A percentile compares a stretch with the other conserved stretches of the same genome.
Conservation (phyloP, 1,140 invertebrate genomes). For the Aphelenchoides besseyi region DNA sequence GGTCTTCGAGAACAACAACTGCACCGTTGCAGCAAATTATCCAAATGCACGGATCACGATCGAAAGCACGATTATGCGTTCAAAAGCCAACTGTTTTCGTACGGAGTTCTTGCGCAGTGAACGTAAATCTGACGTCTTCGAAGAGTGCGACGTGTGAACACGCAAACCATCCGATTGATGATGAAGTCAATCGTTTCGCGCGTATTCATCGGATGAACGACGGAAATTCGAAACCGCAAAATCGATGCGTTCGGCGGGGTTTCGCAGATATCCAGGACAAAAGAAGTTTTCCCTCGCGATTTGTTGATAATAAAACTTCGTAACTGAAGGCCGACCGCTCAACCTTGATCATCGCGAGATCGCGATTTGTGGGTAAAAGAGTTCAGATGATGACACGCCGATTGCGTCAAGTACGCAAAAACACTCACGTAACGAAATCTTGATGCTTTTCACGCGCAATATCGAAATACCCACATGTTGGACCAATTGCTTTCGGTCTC, state of each 20-base stretch:
- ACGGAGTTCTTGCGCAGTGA: neutral
- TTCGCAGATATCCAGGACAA: neutral
- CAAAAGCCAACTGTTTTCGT: neutral
- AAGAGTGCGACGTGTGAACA: neutral
- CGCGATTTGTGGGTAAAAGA: neutral
- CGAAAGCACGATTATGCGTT: no score
- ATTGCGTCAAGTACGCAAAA: neutral
- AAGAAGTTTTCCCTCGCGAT: neutral
- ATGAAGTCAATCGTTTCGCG: constrained; percentile 2
- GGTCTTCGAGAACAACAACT: no score
- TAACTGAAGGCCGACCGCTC: neutral
- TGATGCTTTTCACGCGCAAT: neutral
- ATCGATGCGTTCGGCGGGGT: neutral
- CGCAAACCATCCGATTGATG: neutral
- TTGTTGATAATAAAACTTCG: neutral
- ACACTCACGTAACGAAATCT: neutral
- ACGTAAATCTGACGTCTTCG: neutral
- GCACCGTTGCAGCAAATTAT: neutral
- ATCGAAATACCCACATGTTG: neutral
- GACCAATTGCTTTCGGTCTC: neutral
- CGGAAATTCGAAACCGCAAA: constrained; percentile 5
- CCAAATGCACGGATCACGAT: neutral
- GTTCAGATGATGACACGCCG: neutral
- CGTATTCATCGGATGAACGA: neutral
- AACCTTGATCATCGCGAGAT: neutral